Evolutionary conservation across 2,113 vertebrate genomes (phyloP), one percentile per base, ranked within the genome.

Genomic region (Orientallactaga bullata): DNA sequence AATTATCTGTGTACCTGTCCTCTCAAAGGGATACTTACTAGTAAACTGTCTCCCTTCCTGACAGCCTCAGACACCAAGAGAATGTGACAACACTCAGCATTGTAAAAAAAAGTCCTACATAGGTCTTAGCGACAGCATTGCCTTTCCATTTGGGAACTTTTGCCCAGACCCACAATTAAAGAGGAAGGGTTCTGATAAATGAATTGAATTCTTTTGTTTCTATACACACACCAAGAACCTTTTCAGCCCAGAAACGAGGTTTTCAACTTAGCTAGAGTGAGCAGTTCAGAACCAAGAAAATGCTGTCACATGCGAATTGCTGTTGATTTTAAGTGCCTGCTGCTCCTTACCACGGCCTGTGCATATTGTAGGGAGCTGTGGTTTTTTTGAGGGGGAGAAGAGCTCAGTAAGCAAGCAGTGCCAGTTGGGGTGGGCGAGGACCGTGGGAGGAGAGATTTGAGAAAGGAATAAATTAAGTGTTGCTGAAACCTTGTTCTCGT

Each of bases 391-490:
- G 91, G 85, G 94, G 91, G 97, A 95, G 97, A 94, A 97, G 85
- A 96, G 47, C 92, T 97, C 87, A 78, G 84, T 94, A 76, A 96
- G 37, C 95, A 47, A 69, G 89, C 60, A 28, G 74, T 89, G 89
- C 95, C 88, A 85, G 68, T 97, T 96, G 68, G 85, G 94, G 96
- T 96, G 86, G 96, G 89, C 5, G 83, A 97, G 89, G 92, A 94
- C 79, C 95, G 96, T 95, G 95, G 95, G 68, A 92, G 91, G 90
- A 95, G 86, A 96, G 89, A 94, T 76, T 91, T 4, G 3, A 94
- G 88, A 91, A 93, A 86, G 92, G 93, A 96, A 98, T 94, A 97
- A 12, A 1, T 96, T 95, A 97, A 96, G 93, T 93, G 89, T 94
- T 88, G 94, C 92, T 94, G 85, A 86, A 94, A 90, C 85, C 80